Evolutionary conservation across 2,113 vertebrate species (phyloP).

Genomic region (Hucho hucho): DNA sequence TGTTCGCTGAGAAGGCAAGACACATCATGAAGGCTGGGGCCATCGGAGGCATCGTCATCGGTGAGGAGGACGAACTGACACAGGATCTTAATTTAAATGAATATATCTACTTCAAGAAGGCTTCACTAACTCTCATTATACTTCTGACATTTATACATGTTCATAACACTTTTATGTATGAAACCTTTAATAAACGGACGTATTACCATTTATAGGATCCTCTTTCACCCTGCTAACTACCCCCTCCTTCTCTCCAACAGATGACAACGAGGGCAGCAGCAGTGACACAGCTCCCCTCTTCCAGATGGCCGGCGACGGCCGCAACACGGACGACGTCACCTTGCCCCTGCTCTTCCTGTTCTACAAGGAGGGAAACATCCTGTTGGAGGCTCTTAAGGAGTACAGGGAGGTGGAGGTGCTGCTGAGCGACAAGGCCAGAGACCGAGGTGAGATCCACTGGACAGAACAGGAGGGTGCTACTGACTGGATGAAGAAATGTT

Average conservation of each 20-base stretch:
- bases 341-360: constrained; percentile 96
- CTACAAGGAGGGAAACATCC: constrained; percentile 95
- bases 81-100: neutral
- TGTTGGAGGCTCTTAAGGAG: constrained; percentile 88
- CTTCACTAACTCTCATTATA: no score
- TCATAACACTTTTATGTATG: no score
- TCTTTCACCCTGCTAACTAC: neutral
- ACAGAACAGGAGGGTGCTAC: no score
- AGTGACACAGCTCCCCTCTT: constrained; percentile 97
- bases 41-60: constrained; percentile 95
- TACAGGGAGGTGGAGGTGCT: constrained; percentile 93
- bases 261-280: constrained; percentile 98
- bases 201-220: neutral
- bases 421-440: constrained; percentile 93
- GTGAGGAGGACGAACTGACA: constrained; percentile 69
- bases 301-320: constrained; percentile 98
- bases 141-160: no score
- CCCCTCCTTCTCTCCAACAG: constrained; percentile 59
- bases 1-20: constrained; percentile 98
- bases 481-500: neutral
- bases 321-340: constrained; percentile 90
- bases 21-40: constrained; percentile 94
- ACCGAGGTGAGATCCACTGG: constrained; percentile 81
- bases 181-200: neutral
- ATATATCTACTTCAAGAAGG: no score